Conservation (phyloP, 2,797 vertebrate genomes). For the Sparidentex hasta region DNA sequence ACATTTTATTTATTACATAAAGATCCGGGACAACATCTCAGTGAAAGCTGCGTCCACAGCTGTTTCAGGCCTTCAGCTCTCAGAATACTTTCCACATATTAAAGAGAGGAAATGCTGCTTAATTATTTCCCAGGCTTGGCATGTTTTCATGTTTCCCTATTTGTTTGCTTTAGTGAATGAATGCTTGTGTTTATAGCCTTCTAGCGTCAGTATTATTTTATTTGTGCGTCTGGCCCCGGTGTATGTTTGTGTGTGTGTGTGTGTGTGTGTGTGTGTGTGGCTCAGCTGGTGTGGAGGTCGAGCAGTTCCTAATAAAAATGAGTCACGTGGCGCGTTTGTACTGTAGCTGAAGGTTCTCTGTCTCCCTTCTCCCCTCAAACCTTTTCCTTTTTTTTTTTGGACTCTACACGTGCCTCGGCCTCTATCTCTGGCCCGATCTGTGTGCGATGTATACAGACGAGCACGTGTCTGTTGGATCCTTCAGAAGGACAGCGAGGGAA, state of each 20-base stretch:
- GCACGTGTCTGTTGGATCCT: slow-evolving; percentile 57
- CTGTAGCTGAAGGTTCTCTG: slow-evolving; percentile 18
- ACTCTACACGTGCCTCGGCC: slow-evolving; percentile 42
- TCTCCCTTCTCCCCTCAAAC: slow-evolving; percentile 3
- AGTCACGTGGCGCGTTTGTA: slow-evolving; percentile 14
- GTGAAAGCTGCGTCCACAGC: neutral
- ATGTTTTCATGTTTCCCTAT: slow-evolving; percentile 30
- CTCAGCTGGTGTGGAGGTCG: slow-evolving; percentile 34
- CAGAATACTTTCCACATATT: slow-evolving; percentile 35
- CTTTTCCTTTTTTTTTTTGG: neutral
- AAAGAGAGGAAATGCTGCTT: slow-evolving; percentile 38
- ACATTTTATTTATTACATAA: too few relatives aligned
- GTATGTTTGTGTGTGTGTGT: neutral
- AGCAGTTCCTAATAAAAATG: slow-evolving; percentile 30
- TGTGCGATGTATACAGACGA: slow-evolving; percentile 58
- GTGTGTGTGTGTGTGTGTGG: neutral
- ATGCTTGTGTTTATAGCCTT: slow-evolving; percentile 39
- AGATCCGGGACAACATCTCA: too few relatives aligned
- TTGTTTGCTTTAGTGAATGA: slow-evolving; percentile 51
- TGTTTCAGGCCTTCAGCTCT: neutral
- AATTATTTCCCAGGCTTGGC: slow-evolving; percentile 28
- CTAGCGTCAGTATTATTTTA: slow-evolving; percentile 33
- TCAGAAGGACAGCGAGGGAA: slow-evolving; percentile 43
- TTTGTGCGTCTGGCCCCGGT: slow-evolving; percentile 42
- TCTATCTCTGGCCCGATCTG: slow-evolving; percentile 46